Percentiles rank a stretch among this genome's conserved stretches.
Evolutionary conservation across 2,888 invertebrate species (phyloP).

Genomic region (Ophonus ardosiacus): DNA sequence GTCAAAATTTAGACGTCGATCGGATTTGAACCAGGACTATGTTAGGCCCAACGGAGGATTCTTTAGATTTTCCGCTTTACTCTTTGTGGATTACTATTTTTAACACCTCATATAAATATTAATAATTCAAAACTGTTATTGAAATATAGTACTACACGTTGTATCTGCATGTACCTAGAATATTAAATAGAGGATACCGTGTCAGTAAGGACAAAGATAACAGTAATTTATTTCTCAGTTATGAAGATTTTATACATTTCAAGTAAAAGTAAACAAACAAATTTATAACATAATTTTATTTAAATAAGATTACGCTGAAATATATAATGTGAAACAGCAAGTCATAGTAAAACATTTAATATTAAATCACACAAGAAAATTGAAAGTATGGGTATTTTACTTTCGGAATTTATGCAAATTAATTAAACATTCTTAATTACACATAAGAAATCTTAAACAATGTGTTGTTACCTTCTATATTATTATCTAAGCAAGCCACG

Average conservation of each 20-base stretch:
- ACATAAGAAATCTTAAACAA: neutral
- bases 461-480: neutral
- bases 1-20: no score
- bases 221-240: neutral
- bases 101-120: no score
- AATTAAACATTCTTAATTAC: neutral
- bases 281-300: neutral
- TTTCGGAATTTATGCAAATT: slow-evolving; percentile 4
- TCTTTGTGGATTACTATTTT: no score
- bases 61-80: no score
- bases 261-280: neutral
- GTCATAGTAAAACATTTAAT: neutral
- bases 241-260: neutral
- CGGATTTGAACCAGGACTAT: no score
- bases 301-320: neutral
- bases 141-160: neutral
- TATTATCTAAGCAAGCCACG: neutral
- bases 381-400: neutral
- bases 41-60: no score
- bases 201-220: slow-evolving; percentile 2
- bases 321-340: neutral
- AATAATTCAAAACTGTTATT: neutral
- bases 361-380: neutral
- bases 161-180: neutral
- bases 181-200: neutral